phyloP scores from a whole-genome alignment of 2,797 vertebrate species.

The Aldrovandia affinis region DNA sequence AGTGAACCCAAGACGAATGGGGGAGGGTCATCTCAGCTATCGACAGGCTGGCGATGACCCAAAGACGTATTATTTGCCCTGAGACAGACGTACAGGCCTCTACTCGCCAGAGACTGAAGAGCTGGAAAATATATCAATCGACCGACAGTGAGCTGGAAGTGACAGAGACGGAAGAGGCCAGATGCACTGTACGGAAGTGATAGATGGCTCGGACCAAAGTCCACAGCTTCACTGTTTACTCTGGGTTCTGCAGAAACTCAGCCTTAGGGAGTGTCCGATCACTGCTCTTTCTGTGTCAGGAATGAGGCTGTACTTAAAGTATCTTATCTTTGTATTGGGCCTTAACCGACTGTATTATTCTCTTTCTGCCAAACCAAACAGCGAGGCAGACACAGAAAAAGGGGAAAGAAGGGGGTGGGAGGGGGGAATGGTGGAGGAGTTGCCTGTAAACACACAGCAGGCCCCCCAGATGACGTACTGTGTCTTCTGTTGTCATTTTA shows the following conservation, averaged over 20 bases:
- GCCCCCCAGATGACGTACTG: no score
- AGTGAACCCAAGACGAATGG: not conserved
- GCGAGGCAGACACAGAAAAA: no score
- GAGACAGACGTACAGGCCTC: not conserved
- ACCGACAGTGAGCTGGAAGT: not conserved
- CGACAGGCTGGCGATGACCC: not conserved
- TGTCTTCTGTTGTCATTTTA: not conserved
- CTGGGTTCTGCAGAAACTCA: not conserved
- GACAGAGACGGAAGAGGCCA: not conserved
- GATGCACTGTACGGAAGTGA: not conserved
- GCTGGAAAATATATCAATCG: not conserved
- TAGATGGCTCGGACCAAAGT: not conserved
- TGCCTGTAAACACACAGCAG: no score
- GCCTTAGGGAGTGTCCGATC: not conserved
- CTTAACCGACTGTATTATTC: no score
- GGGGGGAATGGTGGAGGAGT: no score
- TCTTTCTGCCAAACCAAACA: no score
- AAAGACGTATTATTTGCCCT: not conserved
- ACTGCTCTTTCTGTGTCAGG: constrained; percentile 1
- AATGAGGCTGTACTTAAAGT: not conserved
- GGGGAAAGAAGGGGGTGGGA: no score
- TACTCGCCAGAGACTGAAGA: not conserved
- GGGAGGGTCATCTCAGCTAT: not conserved
- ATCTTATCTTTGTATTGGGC: no score
- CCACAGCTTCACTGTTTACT: not conserved